Percentiles rank a stretch among this genome's conserved stretches.
Conservation (phyloP, 1,140 invertebrate species). For the Thrips palmi region DNA sequence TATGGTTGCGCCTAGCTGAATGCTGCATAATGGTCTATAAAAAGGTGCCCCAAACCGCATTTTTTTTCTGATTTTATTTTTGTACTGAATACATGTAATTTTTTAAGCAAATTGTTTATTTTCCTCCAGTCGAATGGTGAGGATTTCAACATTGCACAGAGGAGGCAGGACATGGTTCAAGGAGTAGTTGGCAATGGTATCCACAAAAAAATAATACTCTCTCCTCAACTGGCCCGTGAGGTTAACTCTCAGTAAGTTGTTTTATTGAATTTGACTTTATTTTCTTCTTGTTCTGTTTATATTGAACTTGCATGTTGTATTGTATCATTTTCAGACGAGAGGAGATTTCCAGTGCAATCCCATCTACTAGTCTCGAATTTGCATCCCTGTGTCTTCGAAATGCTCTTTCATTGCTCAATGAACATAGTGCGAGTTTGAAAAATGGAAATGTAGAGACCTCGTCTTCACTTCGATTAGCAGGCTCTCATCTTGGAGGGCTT, state of each 20-base stretch:
- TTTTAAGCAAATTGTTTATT: slow-evolving; percentile 11
- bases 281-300: not conserved
- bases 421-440: too few relatives aligned
- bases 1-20: slow-evolving; percentile 87
- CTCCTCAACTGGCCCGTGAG: slow-evolving; percentile 33
- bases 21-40: slow-evolving; percentile 65
- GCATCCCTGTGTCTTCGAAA: slow-evolving; percentile 73
- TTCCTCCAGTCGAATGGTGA: slow-evolving; percentile 38
- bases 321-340: slow-evolving; percentile 24
- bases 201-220: slow-evolving; percentile 45
- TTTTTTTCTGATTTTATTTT: slow-evolving; percentile 9
- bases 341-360: slow-evolving; percentile 58
- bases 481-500: too few relatives aligned
- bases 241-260: slow-evolving; percentile 28
- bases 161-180: slow-evolving; percentile 40
- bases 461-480: too few relatives aligned
- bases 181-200: slow-evolving; percentile 37
- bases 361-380: slow-evolving; percentile 77
- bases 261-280: not conserved
- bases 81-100: not conserved
- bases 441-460: too few relatives aligned
- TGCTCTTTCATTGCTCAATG: slow-evolving; percentile 51
- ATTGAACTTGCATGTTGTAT: not conserved
- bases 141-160: slow-evolving; percentile 40
- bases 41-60: slow-evolving; percentile 27